Evolutionary conservation across 53 echinoderm and acorn worm genomes (phyloP).

Genomic region (Mesocentrotus franciscanus): DNA sequence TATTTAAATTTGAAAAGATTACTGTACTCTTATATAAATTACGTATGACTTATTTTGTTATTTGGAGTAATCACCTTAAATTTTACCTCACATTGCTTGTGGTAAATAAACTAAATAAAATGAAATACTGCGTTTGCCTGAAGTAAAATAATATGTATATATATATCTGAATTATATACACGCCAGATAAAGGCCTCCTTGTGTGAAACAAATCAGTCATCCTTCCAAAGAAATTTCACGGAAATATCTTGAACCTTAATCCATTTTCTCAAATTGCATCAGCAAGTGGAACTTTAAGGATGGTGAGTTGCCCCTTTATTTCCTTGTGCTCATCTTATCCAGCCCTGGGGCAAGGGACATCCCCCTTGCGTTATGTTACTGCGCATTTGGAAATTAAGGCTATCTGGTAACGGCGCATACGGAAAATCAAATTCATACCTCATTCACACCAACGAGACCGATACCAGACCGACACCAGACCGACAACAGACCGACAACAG

Average conservation of each 20-base stretch:
- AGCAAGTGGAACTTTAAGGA: not conserved
- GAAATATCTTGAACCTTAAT: not conserved
- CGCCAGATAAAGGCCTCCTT: too few relatives aligned
- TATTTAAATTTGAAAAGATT: too few relatives aligned
- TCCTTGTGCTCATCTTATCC: not conserved
- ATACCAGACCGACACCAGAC: not conserved
- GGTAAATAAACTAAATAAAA: not conserved
- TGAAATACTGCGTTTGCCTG: not conserved
- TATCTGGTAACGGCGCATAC: not conserved
- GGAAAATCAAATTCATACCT: too few relatives aligned
- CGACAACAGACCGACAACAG: too few relatives aligned
- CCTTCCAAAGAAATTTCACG: not conserved
- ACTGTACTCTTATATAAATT: too few relatives aligned
- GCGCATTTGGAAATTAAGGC: not conserved
- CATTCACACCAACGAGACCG: not conserved
- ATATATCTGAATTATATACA: too few relatives aligned
- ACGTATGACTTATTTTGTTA: too few relatives aligned
- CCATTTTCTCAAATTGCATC: not conserved
- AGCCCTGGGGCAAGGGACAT: not conserved
- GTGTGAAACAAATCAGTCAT: too few relatives aligned
- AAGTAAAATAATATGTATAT: not conserved
- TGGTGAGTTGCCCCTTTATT: not conserved
- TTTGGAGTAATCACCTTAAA: too few relatives aligned
- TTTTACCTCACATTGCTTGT: too few relatives aligned
- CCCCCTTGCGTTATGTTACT: not conserved